Evolutionary conservation across 2,888 invertebrate species (phyloP).

Genomic region (Drosophila siamana): DNA sequence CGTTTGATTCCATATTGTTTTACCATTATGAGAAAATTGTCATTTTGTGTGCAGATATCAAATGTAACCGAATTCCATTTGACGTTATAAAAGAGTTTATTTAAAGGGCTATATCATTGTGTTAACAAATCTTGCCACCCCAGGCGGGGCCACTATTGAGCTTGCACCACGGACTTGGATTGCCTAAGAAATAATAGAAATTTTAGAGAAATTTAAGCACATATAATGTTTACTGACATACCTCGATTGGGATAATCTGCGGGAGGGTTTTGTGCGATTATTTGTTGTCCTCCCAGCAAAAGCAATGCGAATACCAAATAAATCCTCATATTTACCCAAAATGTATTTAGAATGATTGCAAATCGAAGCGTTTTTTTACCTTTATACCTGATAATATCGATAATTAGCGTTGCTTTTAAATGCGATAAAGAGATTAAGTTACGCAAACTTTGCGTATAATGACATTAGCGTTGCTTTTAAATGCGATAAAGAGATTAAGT

Average conservation of each 20-base stretch:
- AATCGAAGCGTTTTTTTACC: background rate
- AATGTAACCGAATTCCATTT: too few relatives aligned
- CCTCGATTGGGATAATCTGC: background rate
- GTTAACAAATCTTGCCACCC: conserved; percentile 12
- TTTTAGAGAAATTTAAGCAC: background rate
- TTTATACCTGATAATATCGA: background rate
- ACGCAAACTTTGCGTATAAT: too few relatives aligned
- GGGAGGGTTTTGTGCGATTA: too few relatives aligned
- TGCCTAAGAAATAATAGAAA: background rate
- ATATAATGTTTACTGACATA: background rate
- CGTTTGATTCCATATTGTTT: too few relatives aligned
- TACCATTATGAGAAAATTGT: too few relatives aligned
- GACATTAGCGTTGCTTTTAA: background rate
- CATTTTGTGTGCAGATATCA: too few relatives aligned
- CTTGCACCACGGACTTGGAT: conserved; percentile 6
- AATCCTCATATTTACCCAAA: background rate
- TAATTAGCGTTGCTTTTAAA: background rate
- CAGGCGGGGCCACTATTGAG: conserved; percentile 12
- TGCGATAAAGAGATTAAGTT: background rate
- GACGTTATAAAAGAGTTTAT: too few relatives aligned
- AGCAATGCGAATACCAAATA: background rate
- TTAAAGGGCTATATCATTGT: background rate
- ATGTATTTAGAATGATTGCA: background rate
- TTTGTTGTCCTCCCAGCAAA: background rate
- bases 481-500: background rate